Evolutionary conservation across 1,140 invertebrate species (phyloP).

Genomic region (Temnothorax longispinosus): DNA sequence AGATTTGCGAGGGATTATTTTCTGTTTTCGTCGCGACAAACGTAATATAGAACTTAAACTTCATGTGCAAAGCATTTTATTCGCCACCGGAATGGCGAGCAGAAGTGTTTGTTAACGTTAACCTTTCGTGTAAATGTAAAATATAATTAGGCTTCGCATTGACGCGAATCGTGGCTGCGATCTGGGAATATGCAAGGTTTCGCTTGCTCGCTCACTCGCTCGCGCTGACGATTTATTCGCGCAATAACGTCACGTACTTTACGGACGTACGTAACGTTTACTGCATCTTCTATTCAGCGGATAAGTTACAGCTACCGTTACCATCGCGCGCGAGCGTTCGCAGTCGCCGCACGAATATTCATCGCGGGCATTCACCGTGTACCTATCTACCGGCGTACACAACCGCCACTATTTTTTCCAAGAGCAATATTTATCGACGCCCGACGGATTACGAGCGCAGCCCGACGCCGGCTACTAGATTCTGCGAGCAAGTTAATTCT

Average conservation of each 20-base stretch:
- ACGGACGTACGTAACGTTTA: constrained; percentile 60
- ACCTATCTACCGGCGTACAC: constrained; percentile 38
- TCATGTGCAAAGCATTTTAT: constrained; percentile 14
- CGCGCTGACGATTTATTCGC: constrained; percentile 55
- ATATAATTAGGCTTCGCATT: constrained; percentile 51
- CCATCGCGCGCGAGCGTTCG: constrained; percentile 35
- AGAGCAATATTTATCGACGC: constrained; percentile 53
- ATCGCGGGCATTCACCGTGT: constrained; percentile 51
- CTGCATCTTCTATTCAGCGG: constrained; percentile 63
- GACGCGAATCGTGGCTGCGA: constrained; percentile 27
- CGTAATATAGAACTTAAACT: constrained; percentile 11
- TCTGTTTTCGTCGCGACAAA: neutral
- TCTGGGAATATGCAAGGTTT: constrained; percentile 45
- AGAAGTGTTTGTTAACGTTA: constrained; percentile 42
- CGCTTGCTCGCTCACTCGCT: constrained; percentile 14
- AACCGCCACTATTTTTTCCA: constrained; percentile 36
- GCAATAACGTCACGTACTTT: constrained; percentile 61
- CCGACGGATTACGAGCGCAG: constrained; percentile 52
- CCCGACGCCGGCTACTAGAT: constrained; percentile 36
- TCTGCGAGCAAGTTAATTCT: constrained; percentile 55
- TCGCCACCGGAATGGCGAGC: constrained; percentile 10
- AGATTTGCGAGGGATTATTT: constrained; percentile 23
- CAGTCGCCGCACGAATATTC: constrained; percentile 51
- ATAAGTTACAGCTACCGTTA: constrained; percentile 63
- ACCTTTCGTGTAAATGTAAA: constrained; percentile 43